Base-by-base conservation (phyloP, 2,888 invertebrate species). In the Eremobia ochroleuca region DNA sequence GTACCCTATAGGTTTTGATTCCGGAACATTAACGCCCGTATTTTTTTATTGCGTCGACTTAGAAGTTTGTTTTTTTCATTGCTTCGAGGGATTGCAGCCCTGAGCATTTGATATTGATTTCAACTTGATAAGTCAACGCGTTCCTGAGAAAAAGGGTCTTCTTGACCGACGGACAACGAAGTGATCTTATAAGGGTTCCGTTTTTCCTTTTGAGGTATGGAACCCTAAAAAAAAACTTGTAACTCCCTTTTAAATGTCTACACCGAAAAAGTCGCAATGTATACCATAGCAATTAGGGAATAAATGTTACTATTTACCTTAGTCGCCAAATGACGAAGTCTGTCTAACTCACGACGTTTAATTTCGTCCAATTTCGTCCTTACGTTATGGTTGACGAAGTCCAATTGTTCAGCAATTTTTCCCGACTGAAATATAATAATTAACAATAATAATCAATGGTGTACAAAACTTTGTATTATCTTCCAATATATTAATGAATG, bases 331-430 rank as follows among this genome's bases (percentile, higher is more conserved):
- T 98, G 97, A 31, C 98, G 97, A 58, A 99, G 96, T 88, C 99
- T 97, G 66, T 98, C 98, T 76, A 99, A 92, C 96, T 99, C 99
- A 9, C 98, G 97, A 64, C 99, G 97, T 94, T 99, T 99, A 64
- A 99, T 97, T 96, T 99, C 99, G 92, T 99, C 99, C 81, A 99
- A 95, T 92, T 98, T 98, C 0, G 98, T 98, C 85, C 99, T 97
- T 0, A 99, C 98, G 90, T 98, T 97, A 93, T 99, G 99, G 91
- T 98, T 98, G 0, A 99, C 99, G 92, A 98, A 98, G 90, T 99
- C 98, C 76, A 99, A 95, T 92, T 99, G 98, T 82, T 98, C 97
- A 0, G 99, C 99, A 86, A 99, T 99, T 94, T 98, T 98, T 0
- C 99, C 99, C 85, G 98, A 98, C 99, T 99, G 95, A 9, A 96